Conservation (phyloP, 53 echinoderm and acorn worm genomes). For the Holothuria leucospilota region DNA sequence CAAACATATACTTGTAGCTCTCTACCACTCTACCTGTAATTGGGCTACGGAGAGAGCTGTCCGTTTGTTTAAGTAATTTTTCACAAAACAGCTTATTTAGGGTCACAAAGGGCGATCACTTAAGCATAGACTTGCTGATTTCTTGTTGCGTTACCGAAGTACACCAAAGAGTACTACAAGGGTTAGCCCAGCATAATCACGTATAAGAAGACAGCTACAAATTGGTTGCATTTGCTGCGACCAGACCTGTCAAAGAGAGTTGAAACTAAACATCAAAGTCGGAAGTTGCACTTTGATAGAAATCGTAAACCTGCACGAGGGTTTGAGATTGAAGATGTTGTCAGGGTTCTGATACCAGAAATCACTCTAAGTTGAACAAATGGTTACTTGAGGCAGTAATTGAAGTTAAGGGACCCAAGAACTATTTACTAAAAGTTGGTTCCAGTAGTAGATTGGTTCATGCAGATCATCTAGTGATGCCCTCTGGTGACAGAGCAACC, state of each 20-base stretch:
- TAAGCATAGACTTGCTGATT: no score
- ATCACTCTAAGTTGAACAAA: no score
- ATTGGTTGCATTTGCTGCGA: constrained; percentile 40
- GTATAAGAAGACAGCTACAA: constrained; percentile 52
- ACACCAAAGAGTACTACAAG: no score
- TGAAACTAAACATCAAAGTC: no score
- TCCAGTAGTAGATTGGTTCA: constrained; percentile 1
- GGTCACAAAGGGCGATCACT: no score
- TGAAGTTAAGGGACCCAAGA: constrained; percentile 17
- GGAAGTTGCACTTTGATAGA: constrained; percentile 26
- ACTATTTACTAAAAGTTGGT: constrained; percentile 15
- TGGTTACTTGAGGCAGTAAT: constrained; percentile 5
- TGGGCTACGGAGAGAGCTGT: no score
- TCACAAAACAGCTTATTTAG: no score
- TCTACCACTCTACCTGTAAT: no score
- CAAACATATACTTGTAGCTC: no score
- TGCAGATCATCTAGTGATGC: constrained; percentile 26
- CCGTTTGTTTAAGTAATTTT: no score
- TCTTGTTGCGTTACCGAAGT: no score
- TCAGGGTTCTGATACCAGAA: not conserved
- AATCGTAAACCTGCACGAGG: constrained; percentile 6
- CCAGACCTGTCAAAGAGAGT: constrained; percentile 38
- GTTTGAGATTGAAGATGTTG: constrained; percentile 21
- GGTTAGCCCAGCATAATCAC: constrained; percentile 59
- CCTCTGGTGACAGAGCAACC: not conserved